Percentiles rank a stretch among this genome's conserved stretches.
These are phyloP conservation scores for Nyctibius bracteatus DNA, from an alignment of 2,113 vertebrate species.

Conservation along the genomic window DNA sequence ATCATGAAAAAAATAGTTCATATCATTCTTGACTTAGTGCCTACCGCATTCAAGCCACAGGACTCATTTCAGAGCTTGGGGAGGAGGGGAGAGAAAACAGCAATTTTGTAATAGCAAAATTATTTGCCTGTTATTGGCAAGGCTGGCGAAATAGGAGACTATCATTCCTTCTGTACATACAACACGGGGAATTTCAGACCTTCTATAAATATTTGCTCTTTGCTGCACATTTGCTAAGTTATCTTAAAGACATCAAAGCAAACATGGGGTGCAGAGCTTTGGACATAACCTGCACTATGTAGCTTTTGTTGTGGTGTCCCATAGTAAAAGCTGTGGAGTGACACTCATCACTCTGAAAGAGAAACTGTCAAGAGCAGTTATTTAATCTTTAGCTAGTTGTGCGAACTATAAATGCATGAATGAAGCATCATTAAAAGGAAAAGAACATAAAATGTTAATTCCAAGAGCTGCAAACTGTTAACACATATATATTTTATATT, in stretches of 20 bases:
- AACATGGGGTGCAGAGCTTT: neutral
- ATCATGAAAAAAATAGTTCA: too few species aligned
- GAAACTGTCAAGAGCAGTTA: neutral
- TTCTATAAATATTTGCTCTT: neutral
- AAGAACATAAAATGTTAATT: neutral
- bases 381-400: neutral
- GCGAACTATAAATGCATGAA: neutral
- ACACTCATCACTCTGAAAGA: neutral
- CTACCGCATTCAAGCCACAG: neutral
- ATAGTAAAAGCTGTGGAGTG: neutral
- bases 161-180: neutral
- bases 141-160: neutral
- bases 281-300: neutral
- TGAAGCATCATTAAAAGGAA: neutral
- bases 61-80: neutral
- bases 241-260: neutral
- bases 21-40: neutral
- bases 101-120: neutral
- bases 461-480: neutral
- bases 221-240: neutral
- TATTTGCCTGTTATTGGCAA: neutral
- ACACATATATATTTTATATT: accelerated
- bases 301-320: neutral
- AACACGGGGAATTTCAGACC: neutral
- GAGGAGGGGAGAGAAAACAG: neutral